Evolutionary conservation across 2,888 invertebrate genomes (phyloP).

Genomic region (Pristionchus entomophagus): DNA sequence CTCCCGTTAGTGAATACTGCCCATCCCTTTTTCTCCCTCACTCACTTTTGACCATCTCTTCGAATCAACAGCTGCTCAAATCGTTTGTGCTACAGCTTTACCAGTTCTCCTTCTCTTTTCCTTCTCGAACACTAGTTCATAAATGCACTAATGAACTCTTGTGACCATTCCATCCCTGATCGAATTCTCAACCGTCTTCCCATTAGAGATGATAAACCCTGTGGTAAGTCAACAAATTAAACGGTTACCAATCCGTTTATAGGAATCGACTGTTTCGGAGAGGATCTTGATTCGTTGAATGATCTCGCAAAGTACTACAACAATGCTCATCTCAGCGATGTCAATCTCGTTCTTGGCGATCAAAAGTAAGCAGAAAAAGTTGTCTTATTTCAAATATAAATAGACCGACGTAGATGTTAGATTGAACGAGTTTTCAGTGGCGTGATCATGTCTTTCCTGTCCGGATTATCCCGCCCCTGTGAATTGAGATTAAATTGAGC

Average conservation of each 20-base stretch:
- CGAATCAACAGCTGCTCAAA: neutral
- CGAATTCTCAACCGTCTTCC: constrained; percentile 54
- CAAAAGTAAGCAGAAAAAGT: constrained; percentile 69
- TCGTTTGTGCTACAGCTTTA: constrained; percentile 33
- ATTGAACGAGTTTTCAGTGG: too few species aligned
- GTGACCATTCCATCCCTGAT: neutral
- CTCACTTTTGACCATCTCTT: constrained; percentile 7
- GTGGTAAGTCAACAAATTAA: constrained; percentile 49
- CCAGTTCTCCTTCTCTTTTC: neutral
- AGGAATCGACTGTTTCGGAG: constrained; percentile 75
- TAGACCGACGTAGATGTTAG: too few species aligned
- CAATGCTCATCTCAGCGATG: constrained; percentile 73
- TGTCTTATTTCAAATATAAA: too few species aligned
- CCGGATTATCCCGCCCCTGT: too few species aligned
- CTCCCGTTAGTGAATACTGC: constrained; percentile 11
- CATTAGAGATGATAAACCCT: constrained; percentile 60
- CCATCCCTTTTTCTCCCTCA: too few species aligned
- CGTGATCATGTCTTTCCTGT: too few species aligned
- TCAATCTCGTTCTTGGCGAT: constrained; percentile 76
- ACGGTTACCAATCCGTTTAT: neutral
- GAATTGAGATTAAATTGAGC: too few species aligned
- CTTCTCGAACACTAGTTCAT: constrained; percentile 10
- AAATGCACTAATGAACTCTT: neutral
- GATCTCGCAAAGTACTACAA: constrained; percentile 75
- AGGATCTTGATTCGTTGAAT: constrained; percentile 74